Conservation (phyloP, 2,888 invertebrate species). For the Drosophila percnosoma region DNA sequence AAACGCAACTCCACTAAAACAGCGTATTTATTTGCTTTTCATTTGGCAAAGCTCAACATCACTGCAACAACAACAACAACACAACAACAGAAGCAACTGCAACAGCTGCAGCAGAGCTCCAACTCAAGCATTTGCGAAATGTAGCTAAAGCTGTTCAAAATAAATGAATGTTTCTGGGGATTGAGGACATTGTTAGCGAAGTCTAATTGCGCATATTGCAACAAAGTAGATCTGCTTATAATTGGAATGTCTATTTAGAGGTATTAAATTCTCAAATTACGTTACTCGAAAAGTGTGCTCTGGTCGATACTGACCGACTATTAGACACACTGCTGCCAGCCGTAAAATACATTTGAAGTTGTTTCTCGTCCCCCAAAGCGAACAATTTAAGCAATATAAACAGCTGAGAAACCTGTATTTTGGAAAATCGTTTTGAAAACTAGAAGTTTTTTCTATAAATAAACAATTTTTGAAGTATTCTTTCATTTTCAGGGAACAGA, state of each 20-base stretch:
- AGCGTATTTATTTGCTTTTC: constrained; percentile 56
- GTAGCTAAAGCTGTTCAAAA: constrained; percentile 3
- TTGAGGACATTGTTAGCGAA: background rate
- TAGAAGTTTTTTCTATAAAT: background rate
- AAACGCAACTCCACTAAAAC: constrained; percentile 34
- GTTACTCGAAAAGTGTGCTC: background rate
- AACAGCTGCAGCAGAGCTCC: background rate
- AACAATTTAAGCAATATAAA: background rate
- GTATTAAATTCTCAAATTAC: background rate
- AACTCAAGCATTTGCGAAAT: constrained; percentile 1
- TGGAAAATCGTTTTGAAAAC: background rate
- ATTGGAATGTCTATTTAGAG: background rate
- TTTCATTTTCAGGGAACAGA: background rate
- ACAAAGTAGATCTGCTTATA: background rate
- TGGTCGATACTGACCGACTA: background rate
- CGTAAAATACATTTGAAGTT: background rate
- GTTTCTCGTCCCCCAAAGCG: background rate
- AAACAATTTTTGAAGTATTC: rapidly evolving
- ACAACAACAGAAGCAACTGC: background rate
- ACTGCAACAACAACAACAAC: background rate
- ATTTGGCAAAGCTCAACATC: constrained; percentile 35
- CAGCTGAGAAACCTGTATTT: background rate
- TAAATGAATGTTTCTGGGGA: background rate
- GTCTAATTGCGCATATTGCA: constrained; percentile 1
- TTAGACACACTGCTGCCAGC: background rate